Evolutionary conservation across 2,888 invertebrate genomes (phyloP), one percentile per base, ranked within the genome.

Genomic region (Hylaea fasciaria): DNA sequence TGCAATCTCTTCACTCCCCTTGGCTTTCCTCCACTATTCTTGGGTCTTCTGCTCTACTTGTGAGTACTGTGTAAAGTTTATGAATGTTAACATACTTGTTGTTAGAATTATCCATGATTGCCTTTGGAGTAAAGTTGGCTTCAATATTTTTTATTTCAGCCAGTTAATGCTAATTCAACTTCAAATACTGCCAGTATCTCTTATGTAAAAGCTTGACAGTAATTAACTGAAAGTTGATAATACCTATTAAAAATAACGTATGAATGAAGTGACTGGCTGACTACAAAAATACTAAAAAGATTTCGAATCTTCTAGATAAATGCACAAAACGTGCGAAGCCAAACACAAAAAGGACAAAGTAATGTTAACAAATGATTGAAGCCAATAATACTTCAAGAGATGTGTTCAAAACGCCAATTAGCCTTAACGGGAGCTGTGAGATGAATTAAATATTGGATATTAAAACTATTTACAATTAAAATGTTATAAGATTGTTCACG

Each of bases 361-460:
- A 14, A 12, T 40, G 40, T 4, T 37, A 13, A 8, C n/a, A 13
- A 54, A 14, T 51, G 35, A 44, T 56, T 65, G 55, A 60, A 50
- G 56, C 59, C 67, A 64, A 62, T 22, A 39, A 10, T 57, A 46
- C 55, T 48, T 49, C 54, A 46, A 77, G 72, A 66, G 70, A 81
- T 86, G 88, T 91, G 89, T 89, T 91, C 87, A 89, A 81, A 70
- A 83, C 81, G 86, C 86, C 86, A 85, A 85, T 70, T 78, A 87
- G 90, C 89, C 90, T 91, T 90, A 88, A 80, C 69, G 85, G 85
- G 86, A 89, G 89, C 91, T 91, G 90, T 91, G 90, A 90, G 84
- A 86, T 83, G 81, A 85, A 81, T 82, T 84, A 79, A 83, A 70
- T 82, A 76, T 79, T 75, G 72, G 58, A 65, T 64, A 62, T 61